These are phyloP conservation scores for Esox masquinongy DNA, from an alignment of 2,797 vertebrate species.

Conservation along the genomic window DNA sequence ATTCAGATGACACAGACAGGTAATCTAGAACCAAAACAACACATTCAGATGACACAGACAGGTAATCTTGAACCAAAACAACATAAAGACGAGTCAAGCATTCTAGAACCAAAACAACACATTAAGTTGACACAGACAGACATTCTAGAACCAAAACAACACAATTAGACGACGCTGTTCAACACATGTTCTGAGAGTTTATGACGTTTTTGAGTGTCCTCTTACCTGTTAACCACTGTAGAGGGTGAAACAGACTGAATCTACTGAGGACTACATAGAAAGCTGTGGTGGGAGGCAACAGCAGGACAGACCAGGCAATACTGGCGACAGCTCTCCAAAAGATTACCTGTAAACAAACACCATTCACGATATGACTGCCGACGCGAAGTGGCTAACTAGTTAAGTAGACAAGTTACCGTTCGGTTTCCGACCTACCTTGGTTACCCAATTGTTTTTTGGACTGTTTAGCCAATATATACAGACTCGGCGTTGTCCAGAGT, in stretches of 20 bases:
- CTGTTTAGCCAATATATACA: too few relatives aligned
- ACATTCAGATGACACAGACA: too few relatives aligned
- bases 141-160: too few relatives aligned
- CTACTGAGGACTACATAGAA: slow-evolving; percentile 82
- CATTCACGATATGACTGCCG: background rate
- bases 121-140: background rate
- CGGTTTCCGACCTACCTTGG: too few relatives aligned
- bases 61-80: too few relatives aligned
- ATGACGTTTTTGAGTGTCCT: background rate
- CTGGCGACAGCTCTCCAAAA: slow-evolving; percentile 88
- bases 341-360: slow-evolving; percentile 76
- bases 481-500: too few relatives aligned
- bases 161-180: background rate
- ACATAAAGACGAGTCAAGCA: background rate
- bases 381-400: too few relatives aligned
- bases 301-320: slow-evolving; percentile 85
- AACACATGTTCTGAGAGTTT: background rate
- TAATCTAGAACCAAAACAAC: too few relatives aligned
- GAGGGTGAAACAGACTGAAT: slow-evolving; percentile 82
- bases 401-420: too few relatives aligned
- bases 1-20: too few relatives aligned
- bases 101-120: background rate
- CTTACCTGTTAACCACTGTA: slow-evolving; percentile 86
- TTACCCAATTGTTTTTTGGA: too few relatives aligned
- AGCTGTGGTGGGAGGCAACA: slow-evolving; percentile 81